phyloP scores from a whole-genome alignment of 1,140 invertebrate species.

The Pomacea maculata region DNA sequence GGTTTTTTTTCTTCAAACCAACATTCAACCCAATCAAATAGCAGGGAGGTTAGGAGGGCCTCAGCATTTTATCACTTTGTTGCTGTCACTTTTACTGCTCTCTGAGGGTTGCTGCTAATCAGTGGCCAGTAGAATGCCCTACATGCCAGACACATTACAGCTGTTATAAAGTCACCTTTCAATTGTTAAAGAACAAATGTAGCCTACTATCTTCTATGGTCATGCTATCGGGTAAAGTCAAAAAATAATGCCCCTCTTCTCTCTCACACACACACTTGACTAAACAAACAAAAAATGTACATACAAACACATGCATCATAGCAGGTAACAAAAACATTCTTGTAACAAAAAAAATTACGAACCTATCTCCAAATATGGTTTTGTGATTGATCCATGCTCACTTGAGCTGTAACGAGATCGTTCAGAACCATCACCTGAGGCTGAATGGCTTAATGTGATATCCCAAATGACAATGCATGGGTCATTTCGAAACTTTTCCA shows the following conservation, averaged over 20 bases:
- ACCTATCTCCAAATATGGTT: slow-evolving; percentile 56
- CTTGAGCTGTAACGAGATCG: slow-evolving; percentile 48
- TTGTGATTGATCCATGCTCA: slow-evolving; percentile 38
- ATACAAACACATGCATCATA: neutral
- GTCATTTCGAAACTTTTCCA: slow-evolving; percentile 83
- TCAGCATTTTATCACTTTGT: too few species aligned
- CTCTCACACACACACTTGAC: neutral
- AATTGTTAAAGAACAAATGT: neutral
- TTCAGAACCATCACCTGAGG: slow-evolving; percentile 35
- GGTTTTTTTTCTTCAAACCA: too few species aligned
- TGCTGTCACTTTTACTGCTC: too few species aligned
- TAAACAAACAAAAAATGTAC: neutral
- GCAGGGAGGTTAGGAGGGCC: too few species aligned
- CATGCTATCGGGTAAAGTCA: too few species aligned
- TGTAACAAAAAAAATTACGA: neutral
- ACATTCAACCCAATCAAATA: too few species aligned
- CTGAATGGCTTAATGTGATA: slow-evolving; percentile 42
- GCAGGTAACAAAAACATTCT: neutral
- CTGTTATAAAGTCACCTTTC: too few species aligned
- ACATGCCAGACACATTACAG: too few species aligned
- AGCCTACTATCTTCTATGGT: too few species aligned
- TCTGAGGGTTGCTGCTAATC: too few species aligned
- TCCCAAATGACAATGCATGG: slow-evolving; percentile 66
- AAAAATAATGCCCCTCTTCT: neutral
- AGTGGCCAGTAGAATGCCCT: too few species aligned